Evolutionary conservation across 1,140 invertebrate genomes (phyloP), one percentile per base, ranked within the genome.

Genomic region (Cepaea nemoralis): DNA sequence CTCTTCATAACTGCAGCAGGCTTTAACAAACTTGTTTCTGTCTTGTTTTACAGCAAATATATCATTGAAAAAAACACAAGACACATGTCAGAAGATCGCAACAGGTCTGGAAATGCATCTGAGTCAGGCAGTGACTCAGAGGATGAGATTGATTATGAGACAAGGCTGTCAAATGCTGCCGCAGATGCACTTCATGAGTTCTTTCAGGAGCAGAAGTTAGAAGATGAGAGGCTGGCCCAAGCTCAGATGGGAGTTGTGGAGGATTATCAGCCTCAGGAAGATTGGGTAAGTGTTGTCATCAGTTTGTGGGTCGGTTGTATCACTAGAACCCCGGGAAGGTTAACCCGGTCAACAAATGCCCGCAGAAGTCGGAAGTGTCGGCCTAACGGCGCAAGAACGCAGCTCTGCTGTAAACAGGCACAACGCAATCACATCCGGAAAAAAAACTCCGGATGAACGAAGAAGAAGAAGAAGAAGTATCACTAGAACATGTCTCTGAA

Each of bases 181-280:
- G 92, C 97, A 83, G 93, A 93, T 76, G 95, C 95, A 24, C 91
- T 98, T 0, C 93, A 96, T 86, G 95, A 97, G 90, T 97, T 97
- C 92, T 94, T 96, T 82, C 85, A 90, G 33, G 96, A 97, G 89
- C 94, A 95, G 87, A 90, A 93, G 59, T 93, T 81, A 93, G 94
- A 87, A 67, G 86, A 92, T 40, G 92, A 91, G 87, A 82, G 84
- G 66, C 84, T 91, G 42, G 91, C 90, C 87, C 80, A 83, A 40
- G 91, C 85, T 89, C 92, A 91, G 85, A 92, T 93, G 85, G 91
- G 93, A 67, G 87, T 93, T 66, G 94, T 96, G 90, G 94, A 83
- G 14, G 63, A 80, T 40, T 78, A 81, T 55, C 74, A 50, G 1
- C 83, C 84, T 39, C 31, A 95, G 83, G 96, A 97, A 92, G 93